Percentiles rank a stretch among this genome's conserved stretches.
These are phyloP conservation scores for Triplophysa siluroides DNA, from an alignment of 2,113 vertebrate species.

Conservation along the genomic window DNA sequence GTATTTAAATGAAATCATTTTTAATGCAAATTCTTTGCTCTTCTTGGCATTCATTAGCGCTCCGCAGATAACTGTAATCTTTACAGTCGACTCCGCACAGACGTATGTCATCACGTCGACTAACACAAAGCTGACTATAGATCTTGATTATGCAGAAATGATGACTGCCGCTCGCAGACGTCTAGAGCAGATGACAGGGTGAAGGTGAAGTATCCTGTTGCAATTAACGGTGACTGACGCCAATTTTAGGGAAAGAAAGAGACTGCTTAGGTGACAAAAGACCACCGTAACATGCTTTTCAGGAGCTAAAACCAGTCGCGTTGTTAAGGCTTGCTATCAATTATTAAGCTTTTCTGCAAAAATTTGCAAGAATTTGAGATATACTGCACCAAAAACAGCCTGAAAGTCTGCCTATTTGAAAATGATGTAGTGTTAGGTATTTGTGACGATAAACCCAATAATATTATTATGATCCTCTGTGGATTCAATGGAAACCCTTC, in stretches of 20 bases:
- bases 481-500: neutral
- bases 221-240: slow-evolving; percentile 43
- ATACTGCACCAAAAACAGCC: neutral
- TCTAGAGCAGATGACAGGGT: slow-evolving; percentile 41
- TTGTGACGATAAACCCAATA: neutral
- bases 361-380: neutral
- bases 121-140: neutral
- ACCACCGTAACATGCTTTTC: neutral
- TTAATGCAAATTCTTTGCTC: neutral
- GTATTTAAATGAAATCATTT: neutral
- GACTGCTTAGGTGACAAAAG: slow-evolving; percentile 34
- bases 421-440: neutral
- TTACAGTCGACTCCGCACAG: neutral
- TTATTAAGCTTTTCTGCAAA: neutral
- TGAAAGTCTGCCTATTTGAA: neutral
- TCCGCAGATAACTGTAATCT: neutral
- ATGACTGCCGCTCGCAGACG: neutral
- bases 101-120: neutral
- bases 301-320: slow-evolving; percentile 2
- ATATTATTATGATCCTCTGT: neutral
- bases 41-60: neutral
- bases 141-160: slow-evolving; percentile 15
- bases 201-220: slow-evolving; percentile 39
- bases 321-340: neutral
- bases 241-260: slow-evolving; percentile 46